Evolutionary conservation across 2,113 vertebrate genomes (phyloP).

Genomic region (Naja naja): DNA sequence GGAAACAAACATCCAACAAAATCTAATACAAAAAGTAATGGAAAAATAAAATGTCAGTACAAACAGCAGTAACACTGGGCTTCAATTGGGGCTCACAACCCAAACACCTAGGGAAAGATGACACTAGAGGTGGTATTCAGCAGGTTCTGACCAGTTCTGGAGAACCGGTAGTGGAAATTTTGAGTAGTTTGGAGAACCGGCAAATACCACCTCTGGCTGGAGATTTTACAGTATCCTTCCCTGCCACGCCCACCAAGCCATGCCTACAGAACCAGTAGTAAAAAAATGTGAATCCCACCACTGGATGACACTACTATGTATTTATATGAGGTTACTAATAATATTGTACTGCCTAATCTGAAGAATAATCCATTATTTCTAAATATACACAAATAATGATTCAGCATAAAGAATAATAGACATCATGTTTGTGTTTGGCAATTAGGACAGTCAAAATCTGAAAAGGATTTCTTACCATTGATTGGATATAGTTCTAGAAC

Average conservation of each 20-base stretch:
- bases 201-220: no score
- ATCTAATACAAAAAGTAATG: background rate
- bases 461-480: constrained; percentile 81
- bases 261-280: no score
- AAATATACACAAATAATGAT: background rate
- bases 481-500: constrained; percentile 94
- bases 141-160: no score
- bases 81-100: background rate
- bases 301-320: background rate
- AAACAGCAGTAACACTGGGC: background rate
- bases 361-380: background rate
- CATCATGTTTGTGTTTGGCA: background rate
- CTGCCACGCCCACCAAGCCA: no score
- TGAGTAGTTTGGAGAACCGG: no score
- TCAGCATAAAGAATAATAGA: background rate
- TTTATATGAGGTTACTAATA: background rate
- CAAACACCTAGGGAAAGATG: background rate
- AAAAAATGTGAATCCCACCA: no score
- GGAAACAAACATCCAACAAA: background rate
- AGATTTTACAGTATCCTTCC: no score
- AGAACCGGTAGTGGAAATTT: no score
- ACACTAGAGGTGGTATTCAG: no score
- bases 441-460: background rate
- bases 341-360: background rate
- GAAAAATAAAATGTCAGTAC: background rate